A percentile compares a stretch with the other conserved stretches of the same genome.
phyloP scores from a whole-genome alignment of 2,113 vertebrate genomes.

The Piaya cayana region DNA sequence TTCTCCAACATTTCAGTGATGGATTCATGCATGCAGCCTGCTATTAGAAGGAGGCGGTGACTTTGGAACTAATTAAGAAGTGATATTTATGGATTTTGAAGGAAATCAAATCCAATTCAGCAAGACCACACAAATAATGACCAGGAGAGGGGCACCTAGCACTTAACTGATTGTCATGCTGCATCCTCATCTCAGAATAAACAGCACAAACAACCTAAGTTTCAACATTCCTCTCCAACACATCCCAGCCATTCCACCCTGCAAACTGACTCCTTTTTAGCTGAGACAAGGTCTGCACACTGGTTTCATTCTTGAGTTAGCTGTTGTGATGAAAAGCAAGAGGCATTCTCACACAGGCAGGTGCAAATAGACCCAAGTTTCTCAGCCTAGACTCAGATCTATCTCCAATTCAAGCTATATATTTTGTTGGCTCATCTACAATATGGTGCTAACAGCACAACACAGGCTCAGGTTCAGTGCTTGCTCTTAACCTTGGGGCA shows the following conservation, averaged over 20 bases:
- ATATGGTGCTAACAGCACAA: fast-evolving
- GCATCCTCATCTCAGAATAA: neutral
- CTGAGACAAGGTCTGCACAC: neutral
- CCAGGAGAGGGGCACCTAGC: neutral
- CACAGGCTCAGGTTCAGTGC: neutral
- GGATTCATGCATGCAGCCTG: neutral
- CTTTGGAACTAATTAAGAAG: neutral
- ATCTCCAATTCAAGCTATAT: neutral
- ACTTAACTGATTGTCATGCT: fast-evolving
- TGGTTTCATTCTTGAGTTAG: neutral
- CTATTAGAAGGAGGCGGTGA: neutral
- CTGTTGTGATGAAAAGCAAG: neutral
- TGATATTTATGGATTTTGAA: neutral
- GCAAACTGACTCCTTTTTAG: neutral
- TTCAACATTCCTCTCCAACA: neutral
- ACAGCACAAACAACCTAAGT: neutral
- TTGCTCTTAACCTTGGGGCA: neutral
- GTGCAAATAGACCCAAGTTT: neutral
- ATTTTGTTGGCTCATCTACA: neutral
- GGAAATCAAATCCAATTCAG: neutral
- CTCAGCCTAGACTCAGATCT: neutral
- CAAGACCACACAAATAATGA: neutral
- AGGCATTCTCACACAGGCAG: neutral
- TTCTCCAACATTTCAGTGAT: neutral
- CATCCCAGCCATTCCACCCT: neutral